These are phyloP conservation scores for Ennomos fuscantarius DNA, from an alignment of 2,888 invertebrate species.

Conservation along the genomic window DNA sequence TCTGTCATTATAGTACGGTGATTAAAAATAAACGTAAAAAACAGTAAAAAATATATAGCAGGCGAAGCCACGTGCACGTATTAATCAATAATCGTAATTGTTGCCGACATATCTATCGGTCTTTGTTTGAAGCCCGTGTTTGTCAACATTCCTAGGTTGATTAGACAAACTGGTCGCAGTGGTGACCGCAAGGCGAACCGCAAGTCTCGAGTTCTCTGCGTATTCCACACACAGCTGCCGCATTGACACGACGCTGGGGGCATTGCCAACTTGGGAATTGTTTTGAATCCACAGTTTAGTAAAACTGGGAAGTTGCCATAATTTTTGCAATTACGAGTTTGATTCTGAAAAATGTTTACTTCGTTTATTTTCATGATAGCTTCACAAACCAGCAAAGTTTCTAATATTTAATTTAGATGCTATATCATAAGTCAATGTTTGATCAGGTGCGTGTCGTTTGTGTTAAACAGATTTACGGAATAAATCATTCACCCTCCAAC, in stretches of 20 bases:
- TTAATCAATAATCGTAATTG: background rate
- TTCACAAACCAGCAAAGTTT: background rate
- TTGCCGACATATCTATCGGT: constrained; percentile 1
- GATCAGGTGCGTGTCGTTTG: constrained; percentile 22
- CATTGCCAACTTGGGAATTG: constrained; percentile 20
- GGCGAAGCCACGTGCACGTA: too few relatives aligned
- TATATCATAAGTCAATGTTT: constrained; percentile 18
- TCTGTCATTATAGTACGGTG: too few relatives aligned
- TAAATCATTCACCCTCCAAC: constrained; percentile 24
- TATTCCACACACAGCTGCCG: constrained; percentile 11
- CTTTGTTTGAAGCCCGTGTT: constrained; percentile 31
- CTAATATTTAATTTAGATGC: background rate
- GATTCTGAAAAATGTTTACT: too few relatives aligned
- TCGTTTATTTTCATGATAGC: background rate
- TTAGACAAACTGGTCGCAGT: constrained; percentile 37
- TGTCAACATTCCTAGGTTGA: constrained; percentile 36
- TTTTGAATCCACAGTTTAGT: constrained; percentile 16
- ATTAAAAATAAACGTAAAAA: too few relatives aligned
- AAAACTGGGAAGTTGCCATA: background rate
- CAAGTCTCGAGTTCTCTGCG: constrained; percentile 40
- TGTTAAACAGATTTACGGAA: constrained; percentile 13
- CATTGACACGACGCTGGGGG: constrained; percentile 14
- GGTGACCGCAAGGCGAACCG: constrained; percentile 62
- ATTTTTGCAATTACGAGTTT: background rate
- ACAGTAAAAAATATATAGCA: too few relatives aligned